A percentile compares a stretch with the other conserved stretches of the same genome.
These are phyloP conservation scores for Leucoma salicis DNA, from an alignment of 2,888 invertebrate genomes.

Conservation along the genomic window DNA sequence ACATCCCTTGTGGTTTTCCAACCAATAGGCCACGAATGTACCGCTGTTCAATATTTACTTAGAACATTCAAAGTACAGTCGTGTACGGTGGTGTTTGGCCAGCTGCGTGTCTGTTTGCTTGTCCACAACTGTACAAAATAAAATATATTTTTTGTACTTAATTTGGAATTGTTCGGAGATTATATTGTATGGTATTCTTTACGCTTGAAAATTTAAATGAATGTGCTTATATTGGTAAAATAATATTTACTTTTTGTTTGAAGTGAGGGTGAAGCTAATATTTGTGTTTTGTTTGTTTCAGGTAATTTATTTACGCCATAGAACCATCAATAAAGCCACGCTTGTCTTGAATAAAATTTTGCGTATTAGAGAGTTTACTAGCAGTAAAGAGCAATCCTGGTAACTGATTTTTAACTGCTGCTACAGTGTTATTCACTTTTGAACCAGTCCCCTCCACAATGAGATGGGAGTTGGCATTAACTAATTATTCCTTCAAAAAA, in stretches of 20 bases:
- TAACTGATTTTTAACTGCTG: too few relatives aligned
- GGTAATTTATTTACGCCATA: conserved; percentile 17
- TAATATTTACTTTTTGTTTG: conserved; percentile 13
- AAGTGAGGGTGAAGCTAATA: conserved; percentile 3
- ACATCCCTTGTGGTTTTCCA: conserved; percentile 44
- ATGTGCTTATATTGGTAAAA: neutral
- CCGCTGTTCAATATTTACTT: conserved; percentile 53
- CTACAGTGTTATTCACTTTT: too few relatives aligned
- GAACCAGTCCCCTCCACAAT: too few relatives aligned
- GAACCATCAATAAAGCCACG: conserved; percentile 4
- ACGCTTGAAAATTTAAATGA: conserved; percentile 10
- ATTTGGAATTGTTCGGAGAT: conserved; percentile 17
- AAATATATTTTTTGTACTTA: conserved; percentile 29
- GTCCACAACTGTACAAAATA: conserved; percentile 31
- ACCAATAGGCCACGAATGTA: conserved; percentile 59
- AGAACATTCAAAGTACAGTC: conserved; percentile 53
- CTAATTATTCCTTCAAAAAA: too few relatives aligned
- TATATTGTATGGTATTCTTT: conserved; percentile 15
- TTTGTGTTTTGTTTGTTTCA: conserved; percentile 18
- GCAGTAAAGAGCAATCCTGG: too few relatives aligned
- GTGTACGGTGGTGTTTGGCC: conserved; percentile 51
- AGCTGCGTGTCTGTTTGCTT: conserved; percentile 51
- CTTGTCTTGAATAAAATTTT: too few relatives aligned
- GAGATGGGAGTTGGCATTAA: too few relatives aligned
- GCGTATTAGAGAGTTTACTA: too few relatives aligned